phyloP scores from a whole-genome alignment of 2,113 vertebrate species.

The Pelmatolapia mariae region DNA sequence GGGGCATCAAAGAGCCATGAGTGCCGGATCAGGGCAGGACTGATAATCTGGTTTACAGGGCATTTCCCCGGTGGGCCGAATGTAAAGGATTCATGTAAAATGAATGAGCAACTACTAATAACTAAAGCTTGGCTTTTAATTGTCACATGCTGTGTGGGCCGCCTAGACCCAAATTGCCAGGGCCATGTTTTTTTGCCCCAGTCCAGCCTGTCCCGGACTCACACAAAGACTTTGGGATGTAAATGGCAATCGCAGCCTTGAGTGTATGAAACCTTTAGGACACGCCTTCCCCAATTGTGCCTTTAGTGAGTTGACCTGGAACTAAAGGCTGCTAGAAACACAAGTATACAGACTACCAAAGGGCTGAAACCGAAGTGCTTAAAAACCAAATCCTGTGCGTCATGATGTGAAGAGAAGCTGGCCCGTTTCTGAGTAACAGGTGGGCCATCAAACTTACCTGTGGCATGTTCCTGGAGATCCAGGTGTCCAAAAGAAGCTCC shows the following conservation, averaged over 20 bases:
- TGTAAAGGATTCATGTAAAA: not conserved
- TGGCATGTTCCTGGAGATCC: constrained; percentile 83
- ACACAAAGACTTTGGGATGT: not conserved
- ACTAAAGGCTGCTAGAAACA: not conserved
- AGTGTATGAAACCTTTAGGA: not conserved
- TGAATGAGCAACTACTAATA: not conserved
- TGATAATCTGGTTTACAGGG: not conserved
- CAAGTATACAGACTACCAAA: not conserved
- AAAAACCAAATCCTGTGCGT: not conserved
- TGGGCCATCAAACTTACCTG: constrained; percentile 69
- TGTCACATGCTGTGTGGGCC: not conserved
- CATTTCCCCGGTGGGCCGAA: not conserved
- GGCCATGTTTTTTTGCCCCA: not conserved
- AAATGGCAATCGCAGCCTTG: not conserved
- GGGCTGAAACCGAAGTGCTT: not conserved
- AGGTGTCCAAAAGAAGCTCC: constrained; percentile 87
- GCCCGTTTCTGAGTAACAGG: not conserved
- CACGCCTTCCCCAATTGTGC: not conserved
- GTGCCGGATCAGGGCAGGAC: not conserved
- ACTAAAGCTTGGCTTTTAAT: not conserved
- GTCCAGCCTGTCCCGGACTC: not conserved
- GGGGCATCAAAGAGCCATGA: constrained; percentile 7
- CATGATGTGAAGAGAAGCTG: not conserved
- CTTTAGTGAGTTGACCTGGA: not conserved
- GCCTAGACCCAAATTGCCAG: not conserved